These are phyloP conservation scores for Fringilla coelebs DNA, from an alignment of 2,797 vertebrate genomes.

Conservation along the genomic window DNA sequence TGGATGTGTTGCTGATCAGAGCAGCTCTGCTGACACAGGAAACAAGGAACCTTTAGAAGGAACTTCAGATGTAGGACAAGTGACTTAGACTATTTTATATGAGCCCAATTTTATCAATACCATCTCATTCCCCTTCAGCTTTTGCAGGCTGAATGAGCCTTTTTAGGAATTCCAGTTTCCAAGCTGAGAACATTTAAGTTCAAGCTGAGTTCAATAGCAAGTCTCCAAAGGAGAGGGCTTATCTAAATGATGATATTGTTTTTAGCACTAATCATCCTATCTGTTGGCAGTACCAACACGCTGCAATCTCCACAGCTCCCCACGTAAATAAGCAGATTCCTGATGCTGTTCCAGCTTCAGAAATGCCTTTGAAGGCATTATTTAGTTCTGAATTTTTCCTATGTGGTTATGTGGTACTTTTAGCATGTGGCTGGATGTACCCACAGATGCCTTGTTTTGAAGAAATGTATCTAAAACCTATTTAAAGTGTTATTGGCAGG, in stretches of 20 bases:
- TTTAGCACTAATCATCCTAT: constrained; percentile 61
- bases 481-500: not conserved
- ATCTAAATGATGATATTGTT: constrained; percentile 68
- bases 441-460: not conserved
- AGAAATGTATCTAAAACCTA: not conserved
- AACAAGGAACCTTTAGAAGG: not conserved
- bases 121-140: not conserved
- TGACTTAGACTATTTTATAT: not conserved
- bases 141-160: not conserved
- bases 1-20: not conserved
- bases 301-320: constrained; percentile 64
- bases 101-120: not conserved
- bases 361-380: constrained; percentile 68
- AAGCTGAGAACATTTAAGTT: constrained; percentile 37
- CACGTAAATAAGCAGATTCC: constrained; percentile 74
- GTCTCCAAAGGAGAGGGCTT: constrained; percentile 52
- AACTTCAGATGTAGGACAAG: not conserved
- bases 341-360: constrained; percentile 66
- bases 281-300: constrained; percentile 64
- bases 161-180: not conserved
- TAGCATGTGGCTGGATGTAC: not conserved
- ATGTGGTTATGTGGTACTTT: not conserved
- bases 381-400: constrained; percentile 38
- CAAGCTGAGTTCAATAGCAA: constrained; percentile 52
- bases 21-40: not conserved